Conservation (phyloP, 2,797 vertebrate species). For the Rhinogobio ventralis region DNA sequence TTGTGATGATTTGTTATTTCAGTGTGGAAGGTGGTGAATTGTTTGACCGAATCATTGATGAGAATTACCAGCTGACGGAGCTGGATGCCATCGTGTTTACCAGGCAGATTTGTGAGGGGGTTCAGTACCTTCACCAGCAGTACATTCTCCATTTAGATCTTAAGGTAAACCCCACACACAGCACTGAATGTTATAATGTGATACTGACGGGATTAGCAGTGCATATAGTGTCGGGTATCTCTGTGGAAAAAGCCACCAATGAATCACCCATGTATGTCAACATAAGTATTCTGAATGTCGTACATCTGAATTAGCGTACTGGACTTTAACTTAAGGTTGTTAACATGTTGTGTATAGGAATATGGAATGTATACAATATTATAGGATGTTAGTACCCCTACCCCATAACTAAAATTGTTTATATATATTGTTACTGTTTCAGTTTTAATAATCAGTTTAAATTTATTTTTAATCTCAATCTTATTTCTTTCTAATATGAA, state of each 20-base stretch:
- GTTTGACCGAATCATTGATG: conserved; percentile 88
- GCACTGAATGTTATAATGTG: conserved; percentile 19
- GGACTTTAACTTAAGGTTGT: background rate
- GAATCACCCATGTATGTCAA: conserved; percentile 30
- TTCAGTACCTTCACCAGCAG: conserved; percentile 88
- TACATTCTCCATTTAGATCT: conserved; percentile 90
- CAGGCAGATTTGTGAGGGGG: conserved; percentile 88
- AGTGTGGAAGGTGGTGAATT: conserved; percentile 89
- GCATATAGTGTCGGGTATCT: conserved; percentile 24
- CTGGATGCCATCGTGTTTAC: conserved; percentile 86
- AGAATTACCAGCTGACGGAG: conserved; percentile 84
- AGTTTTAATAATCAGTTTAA: background rate
- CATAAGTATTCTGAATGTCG: background rate
- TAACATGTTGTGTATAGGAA: background rate
- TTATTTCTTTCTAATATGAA: conserved; percentile 52
- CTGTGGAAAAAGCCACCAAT: conserved; percentile 26
- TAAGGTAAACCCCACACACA: conserved; percentile 76
- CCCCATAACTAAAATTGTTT: background rate
- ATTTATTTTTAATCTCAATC: background rate
- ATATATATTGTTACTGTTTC: background rate
- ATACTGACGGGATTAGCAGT: conserved; percentile 2
- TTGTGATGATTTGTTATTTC: conserved; percentile 49
- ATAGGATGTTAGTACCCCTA: background rate
- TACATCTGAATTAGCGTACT: conserved; percentile 29
- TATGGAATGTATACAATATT: background rate